Percentiles rank a stretch among this genome's conserved stretches.
Evolutionary conservation across 2,888 invertebrate genomes (phyloP).

Genomic region (Lasioglossum marginatum): DNA sequence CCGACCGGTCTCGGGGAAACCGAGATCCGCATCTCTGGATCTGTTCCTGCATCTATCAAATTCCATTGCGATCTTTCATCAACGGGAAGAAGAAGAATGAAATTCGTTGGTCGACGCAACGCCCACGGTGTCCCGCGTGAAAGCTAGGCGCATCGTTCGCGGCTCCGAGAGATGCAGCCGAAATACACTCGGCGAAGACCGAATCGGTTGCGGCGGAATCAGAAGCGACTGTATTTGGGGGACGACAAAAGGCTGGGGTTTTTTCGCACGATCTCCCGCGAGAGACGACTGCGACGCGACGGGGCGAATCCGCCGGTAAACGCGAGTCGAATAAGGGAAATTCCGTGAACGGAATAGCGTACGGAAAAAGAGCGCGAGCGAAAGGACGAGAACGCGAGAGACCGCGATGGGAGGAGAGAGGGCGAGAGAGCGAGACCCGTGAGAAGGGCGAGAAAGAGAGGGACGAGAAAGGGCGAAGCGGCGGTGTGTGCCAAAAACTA

Average conservation of each 20-base stretch:
- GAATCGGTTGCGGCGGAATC: background rate
- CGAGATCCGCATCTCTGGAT: background rate
- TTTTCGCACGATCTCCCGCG: conserved; percentile 61
- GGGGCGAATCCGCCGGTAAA: conserved; percentile 34
- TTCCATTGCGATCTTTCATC: background rate
- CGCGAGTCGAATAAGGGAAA: conserved; percentile 47
- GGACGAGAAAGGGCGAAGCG: conserved; percentile 66
- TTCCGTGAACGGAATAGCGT: conserved; percentile 60
- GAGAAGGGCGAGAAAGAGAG: conserved; percentile 59
- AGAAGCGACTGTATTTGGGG: background rate
- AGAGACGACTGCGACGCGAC: conserved; percentile 55
- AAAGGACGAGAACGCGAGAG: conserved; percentile 58
- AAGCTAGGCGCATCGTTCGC: background rate
- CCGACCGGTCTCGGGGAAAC: background rate
- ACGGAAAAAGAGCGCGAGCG: conserved; percentile 47
- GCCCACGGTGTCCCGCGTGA: background rate
- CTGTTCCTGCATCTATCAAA: background rate
- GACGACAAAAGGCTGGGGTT: conserved; percentile 22
- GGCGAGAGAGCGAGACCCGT: background rate
- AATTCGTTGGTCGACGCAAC: background rate
- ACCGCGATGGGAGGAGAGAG: conserved; percentile 28
- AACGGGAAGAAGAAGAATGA: background rate
- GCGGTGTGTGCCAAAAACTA: conserved; percentile 84
- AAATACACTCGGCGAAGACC: background rate
- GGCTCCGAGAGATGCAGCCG: background rate